phyloP scores from a whole-genome alignment of 2,113 vertebrate species.

The Oreochromis spilurus region DNA sequence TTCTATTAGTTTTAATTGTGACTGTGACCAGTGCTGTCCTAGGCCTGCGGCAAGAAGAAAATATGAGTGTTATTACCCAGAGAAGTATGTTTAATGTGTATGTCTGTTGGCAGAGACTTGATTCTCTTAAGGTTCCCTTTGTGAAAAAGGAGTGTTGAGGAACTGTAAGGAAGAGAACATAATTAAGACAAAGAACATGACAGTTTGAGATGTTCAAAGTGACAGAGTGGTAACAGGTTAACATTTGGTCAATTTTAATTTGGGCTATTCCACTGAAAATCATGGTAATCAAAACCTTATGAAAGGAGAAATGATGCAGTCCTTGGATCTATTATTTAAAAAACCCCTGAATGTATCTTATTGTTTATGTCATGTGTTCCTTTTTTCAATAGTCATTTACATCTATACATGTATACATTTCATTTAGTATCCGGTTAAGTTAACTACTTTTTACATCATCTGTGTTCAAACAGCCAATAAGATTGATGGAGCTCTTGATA shows the following conservation, averaged over 20 bases:
- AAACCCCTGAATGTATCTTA: not conserved
- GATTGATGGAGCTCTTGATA: not conserved
- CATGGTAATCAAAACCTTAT: not conserved
- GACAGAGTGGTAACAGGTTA: not conserved
- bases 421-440: not conserved
- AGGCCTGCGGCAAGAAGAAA: not conserved
- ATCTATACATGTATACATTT: not conserved
- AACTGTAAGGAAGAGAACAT: not conserved
- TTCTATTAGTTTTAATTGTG: conserved; percentile 1
- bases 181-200: not conserved
- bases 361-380: not conserved
- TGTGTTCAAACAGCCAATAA: not conserved
- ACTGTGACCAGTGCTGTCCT: not conserved
- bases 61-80: not conserved
- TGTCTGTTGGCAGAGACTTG: not conserved
- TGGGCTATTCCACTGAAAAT: not conserved
- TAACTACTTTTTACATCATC: not conserved
- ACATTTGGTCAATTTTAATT: not conserved
- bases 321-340: not conserved
- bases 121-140: not conserved
- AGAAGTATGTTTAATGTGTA: not conserved
- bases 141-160: not conserved
- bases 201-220: not conserved
- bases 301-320: not conserved
- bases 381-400: not conserved